phyloP scores from a whole-genome alignment of 2,797 vertebrate genomes.

The Hyperoplus immaculatus region DNA sequence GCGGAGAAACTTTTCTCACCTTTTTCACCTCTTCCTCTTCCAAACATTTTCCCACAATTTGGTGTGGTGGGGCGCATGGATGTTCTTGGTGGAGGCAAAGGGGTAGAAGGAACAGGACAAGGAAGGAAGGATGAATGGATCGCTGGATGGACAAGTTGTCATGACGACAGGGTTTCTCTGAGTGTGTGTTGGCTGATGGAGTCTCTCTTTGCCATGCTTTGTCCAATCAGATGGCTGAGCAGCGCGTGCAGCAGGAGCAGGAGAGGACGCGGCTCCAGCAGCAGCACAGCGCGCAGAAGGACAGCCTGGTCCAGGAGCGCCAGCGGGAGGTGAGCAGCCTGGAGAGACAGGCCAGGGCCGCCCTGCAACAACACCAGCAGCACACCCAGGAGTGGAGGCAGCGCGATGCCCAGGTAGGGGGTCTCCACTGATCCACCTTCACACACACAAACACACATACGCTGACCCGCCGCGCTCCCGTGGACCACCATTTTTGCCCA shows the following conservation, averaged over 20 bases:
- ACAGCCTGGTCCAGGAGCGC: constrained; percentile 94
- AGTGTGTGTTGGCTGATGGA: constrained; percentile 91
- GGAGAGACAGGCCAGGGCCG: constrained; percentile 90
- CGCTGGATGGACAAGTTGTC: constrained; percentile 95
- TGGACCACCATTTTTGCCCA: constrained; percentile 74
- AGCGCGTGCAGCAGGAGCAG: constrained; percentile 96
- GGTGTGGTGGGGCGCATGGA: constrained; percentile 13
- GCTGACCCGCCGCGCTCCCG: constrained; percentile 67
- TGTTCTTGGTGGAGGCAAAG: constrained; percentile 71
- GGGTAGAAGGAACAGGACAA: constrained; percentile 34
- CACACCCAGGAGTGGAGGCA: constrained; percentile 93
- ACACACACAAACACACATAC: constrained; percentile 40
- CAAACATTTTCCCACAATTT: constrained; percentile 40
- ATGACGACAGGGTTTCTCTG: constrained; percentile 95
- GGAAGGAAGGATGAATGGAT: constrained; percentile 65
- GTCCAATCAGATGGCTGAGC: constrained; percentile 99
- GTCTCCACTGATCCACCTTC: constrained; percentile 75
- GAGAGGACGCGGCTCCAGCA: constrained; percentile 98
- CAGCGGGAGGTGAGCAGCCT: constrained; percentile 92
- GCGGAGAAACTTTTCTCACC: constrained; percentile 65
- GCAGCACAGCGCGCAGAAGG: constrained; percentile 94
- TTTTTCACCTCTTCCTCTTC: constrained; percentile 41
- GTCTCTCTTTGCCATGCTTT: constrained; percentile 90
- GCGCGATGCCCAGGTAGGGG: constrained; percentile 94
- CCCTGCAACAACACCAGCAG: constrained; percentile 91